Percentiles rank a stretch among this genome's conserved stretches.
Evolutionary conservation across 2,797 vertebrate species (phyloP).

Genomic region (Danio jaintianensis): DNA sequence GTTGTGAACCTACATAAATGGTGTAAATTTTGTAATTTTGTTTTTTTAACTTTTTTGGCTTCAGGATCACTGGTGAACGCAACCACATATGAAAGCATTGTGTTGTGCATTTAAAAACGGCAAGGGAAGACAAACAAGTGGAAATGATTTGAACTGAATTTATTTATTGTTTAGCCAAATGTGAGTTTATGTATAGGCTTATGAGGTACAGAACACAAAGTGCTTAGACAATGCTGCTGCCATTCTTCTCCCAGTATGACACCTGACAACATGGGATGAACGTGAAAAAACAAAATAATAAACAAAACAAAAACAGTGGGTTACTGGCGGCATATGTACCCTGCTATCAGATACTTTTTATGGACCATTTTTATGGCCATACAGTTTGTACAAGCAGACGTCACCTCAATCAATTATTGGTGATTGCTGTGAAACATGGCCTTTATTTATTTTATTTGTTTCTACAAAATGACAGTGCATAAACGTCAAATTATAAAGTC

Average conservation of each 20-base stretch:
- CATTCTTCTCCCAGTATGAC: conserved; percentile 68
- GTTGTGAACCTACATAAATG: too few species aligned
- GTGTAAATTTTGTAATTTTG: not conserved
- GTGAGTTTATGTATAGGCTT: conserved; percentile 70
- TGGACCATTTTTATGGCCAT: not conserved
- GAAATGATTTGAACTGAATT: conserved; percentile 73
- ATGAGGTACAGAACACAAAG: conserved; percentile 84
- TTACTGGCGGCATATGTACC: conserved; percentile 70
- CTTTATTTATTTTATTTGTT: not conserved
- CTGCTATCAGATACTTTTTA: not conserved
- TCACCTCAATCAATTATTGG: not conserved
- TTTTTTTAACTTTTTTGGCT: not conserved
- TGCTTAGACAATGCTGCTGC: conserved; percentile 78
- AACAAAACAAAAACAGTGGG: conserved; percentile 44
- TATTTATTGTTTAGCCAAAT: conserved; percentile 74
- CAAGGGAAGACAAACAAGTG: conserved; percentile 23
- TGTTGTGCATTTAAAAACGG: too few species aligned
- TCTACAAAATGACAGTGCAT: not conserved
- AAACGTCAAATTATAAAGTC: not conserved
- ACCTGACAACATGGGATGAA: conserved; percentile 65
- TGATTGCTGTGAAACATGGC: not conserved
- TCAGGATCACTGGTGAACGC: not conserved
- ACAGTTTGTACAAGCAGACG: conserved; percentile 6
- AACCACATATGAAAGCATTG: not conserved
- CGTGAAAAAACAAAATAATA: conserved; percentile 62